These are phyloP conservation scores for Athalia rosae DNA, from an alignment of 2,888 invertebrate species.

Conservation along the genomic window DNA sequence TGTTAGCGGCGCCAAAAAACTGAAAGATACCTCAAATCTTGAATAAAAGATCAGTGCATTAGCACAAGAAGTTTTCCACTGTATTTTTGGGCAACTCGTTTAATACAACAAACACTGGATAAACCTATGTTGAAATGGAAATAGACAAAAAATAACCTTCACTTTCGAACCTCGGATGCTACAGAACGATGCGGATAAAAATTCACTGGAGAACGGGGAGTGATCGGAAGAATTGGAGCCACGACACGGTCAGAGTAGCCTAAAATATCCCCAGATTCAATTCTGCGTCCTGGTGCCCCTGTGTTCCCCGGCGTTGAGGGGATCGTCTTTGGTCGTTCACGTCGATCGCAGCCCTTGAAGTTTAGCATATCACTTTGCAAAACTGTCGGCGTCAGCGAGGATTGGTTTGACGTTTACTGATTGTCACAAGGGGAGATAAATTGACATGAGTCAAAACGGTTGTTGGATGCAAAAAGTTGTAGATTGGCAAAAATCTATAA, in stretches of 20 bases:
- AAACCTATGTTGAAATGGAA: background rate
- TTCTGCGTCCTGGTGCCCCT: background rate
- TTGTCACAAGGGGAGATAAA: no score
- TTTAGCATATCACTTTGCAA: no score
- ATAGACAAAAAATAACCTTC: slow-evolving; percentile 26
- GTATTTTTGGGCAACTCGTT: background rate
- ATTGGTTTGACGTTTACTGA: no score
- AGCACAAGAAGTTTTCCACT: no score
- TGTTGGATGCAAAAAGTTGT: no score
- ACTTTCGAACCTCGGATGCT: slow-evolving; percentile 28
- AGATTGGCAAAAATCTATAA: no score
- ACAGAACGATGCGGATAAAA: background rate
- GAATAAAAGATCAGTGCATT: no score
- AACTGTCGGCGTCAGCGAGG: no score
- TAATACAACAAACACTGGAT: background rate
- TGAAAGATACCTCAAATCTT: no score
- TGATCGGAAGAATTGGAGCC: background rate
- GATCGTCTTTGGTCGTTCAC: background rate
- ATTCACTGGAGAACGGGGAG: background rate
- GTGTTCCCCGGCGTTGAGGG: background rate
- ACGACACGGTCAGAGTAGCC: background rate
- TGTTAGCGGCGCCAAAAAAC: no score
- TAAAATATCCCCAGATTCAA: background rate
- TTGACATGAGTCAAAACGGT: no score
- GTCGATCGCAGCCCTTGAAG: no score